phyloP scores from a whole-genome alignment of 1,140 invertebrate genomes.

The Drosophila suzukii region DNA sequence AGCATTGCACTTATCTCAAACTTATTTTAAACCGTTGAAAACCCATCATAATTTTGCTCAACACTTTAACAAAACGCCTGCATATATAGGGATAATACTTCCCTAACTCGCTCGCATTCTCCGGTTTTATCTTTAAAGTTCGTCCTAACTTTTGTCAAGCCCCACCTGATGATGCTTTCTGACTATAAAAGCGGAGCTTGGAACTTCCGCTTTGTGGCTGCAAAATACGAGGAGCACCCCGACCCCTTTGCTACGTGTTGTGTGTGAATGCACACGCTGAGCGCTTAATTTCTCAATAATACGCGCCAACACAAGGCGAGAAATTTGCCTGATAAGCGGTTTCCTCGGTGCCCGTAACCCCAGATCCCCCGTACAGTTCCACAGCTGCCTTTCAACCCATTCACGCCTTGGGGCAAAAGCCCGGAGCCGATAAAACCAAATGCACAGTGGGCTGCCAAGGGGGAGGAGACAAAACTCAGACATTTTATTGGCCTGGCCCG shows the following conservation, averaged over 20 bases:
- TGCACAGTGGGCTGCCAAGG: conserved; percentile 20
- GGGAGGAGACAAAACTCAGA: conserved; percentile 48
- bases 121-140: conserved; percentile 71
- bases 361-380: conserved; percentile 1
- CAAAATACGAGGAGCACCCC: conserved; percentile 11
- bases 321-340: conserved; percentile 71
- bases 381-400: conserved; percentile 2
- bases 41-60: background rate
- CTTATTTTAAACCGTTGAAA: background rate
- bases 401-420: conserved; percentile 12
- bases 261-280: conserved; percentile 58
- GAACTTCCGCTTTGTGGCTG: conserved; percentile 31
- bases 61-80: background rate
- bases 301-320: conserved; percentile 54
- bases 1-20: no score
- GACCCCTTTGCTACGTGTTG: conserved; percentile 32
- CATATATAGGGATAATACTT: conserved; percentile 24
- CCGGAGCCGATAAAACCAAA: conserved; percentile 42
- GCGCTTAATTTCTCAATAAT: conserved; percentile 77
- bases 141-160: conserved; percentile 37
- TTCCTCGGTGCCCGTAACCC: conserved; percentile 22
- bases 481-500: conserved; percentile 65
- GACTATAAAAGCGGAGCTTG: conserved; percentile 16
- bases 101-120: conserved; percentile 23
- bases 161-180: conserved; percentile 25